These are phyloP conservation scores for Brienomyrus brachyistius DNA, from an alignment of 2,113 vertebrate species.

Conservation along the genomic window DNA sequence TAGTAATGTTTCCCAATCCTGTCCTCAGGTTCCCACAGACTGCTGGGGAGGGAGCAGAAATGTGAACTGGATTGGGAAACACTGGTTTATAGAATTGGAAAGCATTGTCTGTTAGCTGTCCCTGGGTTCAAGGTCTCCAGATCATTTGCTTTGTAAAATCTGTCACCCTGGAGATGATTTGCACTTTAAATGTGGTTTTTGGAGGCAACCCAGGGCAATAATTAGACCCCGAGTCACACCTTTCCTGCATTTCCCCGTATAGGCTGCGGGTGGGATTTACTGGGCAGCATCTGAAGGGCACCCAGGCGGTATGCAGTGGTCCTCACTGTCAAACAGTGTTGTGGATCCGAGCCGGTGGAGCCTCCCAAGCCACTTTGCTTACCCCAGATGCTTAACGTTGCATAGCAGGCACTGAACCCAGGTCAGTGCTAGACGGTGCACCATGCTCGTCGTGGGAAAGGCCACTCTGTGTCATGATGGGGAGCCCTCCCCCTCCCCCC, in stretches of 20 bases:
- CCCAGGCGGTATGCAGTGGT: background rate
- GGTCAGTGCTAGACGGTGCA: background rate
- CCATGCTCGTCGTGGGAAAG: background rate
- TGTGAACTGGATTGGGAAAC: background rate
- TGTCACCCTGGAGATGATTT: background rate
- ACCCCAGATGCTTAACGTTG: constrained; percentile 7
- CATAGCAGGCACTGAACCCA: constrained; percentile 36
- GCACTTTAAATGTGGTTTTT: background rate
- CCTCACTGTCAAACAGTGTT: background rate
- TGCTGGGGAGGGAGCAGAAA: too few species aligned
- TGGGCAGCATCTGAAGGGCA: background rate
- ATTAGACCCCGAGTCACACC: background rate
- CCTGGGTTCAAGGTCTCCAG: background rate
- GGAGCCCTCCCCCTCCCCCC: constrained; percentile 13
- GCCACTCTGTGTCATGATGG: background rate
- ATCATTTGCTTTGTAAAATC: background rate
- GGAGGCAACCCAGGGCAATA: background rate
- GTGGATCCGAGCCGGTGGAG: background rate
- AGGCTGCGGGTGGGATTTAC: background rate
- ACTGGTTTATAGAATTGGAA: background rate
- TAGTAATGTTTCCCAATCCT: background rate
- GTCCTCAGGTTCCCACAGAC: too few species aligned
- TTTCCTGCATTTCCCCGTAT: background rate
- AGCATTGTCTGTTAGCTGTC: background rate
- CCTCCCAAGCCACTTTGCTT: background rate